Conservation (phyloP, 1,140 invertebrate genomes). For the Pemphigus obesinymphae region DNA sequence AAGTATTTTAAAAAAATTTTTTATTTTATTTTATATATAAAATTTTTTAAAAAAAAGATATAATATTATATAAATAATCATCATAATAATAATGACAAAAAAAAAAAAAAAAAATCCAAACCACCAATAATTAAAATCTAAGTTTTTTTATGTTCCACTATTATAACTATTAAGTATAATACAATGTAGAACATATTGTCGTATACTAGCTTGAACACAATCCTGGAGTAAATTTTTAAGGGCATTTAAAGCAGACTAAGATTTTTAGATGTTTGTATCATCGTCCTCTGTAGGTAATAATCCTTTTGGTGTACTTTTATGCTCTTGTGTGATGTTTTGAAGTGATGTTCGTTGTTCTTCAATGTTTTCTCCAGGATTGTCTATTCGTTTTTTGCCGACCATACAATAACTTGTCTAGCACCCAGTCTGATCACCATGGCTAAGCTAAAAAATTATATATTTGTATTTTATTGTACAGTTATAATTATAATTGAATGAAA, state of each 20-base stretch:
- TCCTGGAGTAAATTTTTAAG: not conserved
- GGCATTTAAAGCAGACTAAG: not conserved
- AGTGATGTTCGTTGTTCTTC: conserved; percentile 2
- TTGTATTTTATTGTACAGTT: too few relatives aligned
- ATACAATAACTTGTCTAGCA: conserved; percentile 36
- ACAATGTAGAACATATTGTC: not conserved
- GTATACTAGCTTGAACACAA: not conserved
- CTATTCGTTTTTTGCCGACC: conserved; percentile 42
- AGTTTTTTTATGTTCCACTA: not conserved
- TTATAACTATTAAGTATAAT: not conserved
- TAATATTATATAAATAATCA: not conserved
- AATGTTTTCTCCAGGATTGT: conserved; percentile 32
- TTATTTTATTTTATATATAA: not conserved
- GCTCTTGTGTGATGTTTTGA: conserved; percentile 2
- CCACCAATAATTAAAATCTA: not conserved
- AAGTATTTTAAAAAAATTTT: not conserved
- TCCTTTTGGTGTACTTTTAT: not conserved
- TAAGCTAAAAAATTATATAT: conserved; percentile 42
- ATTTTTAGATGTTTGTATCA: not conserved
- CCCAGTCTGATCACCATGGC: conserved; percentile 40
- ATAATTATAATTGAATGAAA: too few relatives aligned
- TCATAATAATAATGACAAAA: not conserved
- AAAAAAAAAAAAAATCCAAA: not conserved
- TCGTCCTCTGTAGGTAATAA: not conserved
- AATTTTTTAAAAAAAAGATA: not conserved